Percentiles rank a stretch among this genome's conserved stretches.
These are phyloP conservation scores for Coptodon bakossiorum DNA, from an alignment of 2,113 vertebrate species.

Conservation along the genomic window DNA sequence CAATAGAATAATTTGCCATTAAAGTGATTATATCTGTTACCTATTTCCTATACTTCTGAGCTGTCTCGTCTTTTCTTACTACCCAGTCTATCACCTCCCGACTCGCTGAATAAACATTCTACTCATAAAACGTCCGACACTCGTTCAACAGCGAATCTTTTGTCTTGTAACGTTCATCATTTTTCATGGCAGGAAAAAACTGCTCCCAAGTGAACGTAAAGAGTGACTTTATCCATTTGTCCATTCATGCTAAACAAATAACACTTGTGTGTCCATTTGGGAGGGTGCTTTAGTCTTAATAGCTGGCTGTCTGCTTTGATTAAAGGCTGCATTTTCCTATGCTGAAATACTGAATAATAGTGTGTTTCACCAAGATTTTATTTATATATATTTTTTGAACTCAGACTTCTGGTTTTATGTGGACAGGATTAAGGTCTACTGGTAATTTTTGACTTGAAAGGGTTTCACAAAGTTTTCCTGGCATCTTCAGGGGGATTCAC, in stretches of 20 bases:
- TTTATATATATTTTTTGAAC: not conserved
- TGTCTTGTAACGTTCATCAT: not conserved
- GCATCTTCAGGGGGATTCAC: not conserved
- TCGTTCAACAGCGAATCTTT: not conserved
- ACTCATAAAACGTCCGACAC: not conserved
- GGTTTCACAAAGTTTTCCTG: slow-evolving; percentile 28
- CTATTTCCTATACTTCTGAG: not conserved
- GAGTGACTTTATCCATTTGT: not conserved
- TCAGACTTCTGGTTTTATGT: not conserved
- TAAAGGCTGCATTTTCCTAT: not conserved
- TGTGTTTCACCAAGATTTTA: not conserved
- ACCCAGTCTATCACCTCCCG: not conserved
- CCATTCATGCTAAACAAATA: not conserved
- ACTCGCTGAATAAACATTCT: not conserved
- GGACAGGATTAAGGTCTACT: not conserved
- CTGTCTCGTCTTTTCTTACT: not conserved
- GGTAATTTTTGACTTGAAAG: not conserved
- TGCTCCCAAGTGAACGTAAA: not conserved
- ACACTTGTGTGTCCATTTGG: not conserved
- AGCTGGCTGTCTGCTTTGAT: not conserved
- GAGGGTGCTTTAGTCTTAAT: not conserved
- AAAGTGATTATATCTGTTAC: not conserved
- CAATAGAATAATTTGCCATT: not conserved
- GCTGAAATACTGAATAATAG: slow-evolving; percentile 16
- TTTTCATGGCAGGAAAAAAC: not conserved